These are phyloP conservation scores for Villa cingulata DNA, from an alignment of 2,888 invertebrate genomes.

Conservation along the genomic window DNA sequence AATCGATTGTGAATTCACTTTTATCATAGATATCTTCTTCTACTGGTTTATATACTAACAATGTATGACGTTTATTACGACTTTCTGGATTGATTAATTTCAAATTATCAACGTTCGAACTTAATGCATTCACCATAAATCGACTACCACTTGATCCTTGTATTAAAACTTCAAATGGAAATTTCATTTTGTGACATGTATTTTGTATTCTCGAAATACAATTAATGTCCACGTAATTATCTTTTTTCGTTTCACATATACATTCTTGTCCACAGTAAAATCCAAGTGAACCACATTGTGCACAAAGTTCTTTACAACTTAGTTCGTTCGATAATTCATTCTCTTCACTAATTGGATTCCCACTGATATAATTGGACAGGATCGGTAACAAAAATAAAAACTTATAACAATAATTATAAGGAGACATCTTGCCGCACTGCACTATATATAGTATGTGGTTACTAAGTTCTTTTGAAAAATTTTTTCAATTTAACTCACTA, in stretches of 20 bases:
- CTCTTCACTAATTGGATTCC: slow-evolving; percentile 14
- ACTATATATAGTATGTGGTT: too few relatives aligned
- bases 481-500: too few relatives aligned
- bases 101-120: slow-evolving; percentile 23
- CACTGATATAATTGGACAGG: background rate
- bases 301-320: slow-evolving; percentile 30
- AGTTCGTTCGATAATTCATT: slow-evolving; percentile 23
- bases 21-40: background rate
- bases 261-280: slow-evolving; percentile 37
- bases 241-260: slow-evolving; percentile 34
- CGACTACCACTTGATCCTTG: slow-evolving; percentile 30
- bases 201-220: slow-evolving; percentile 29
- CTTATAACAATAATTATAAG: too few relatives aligned
- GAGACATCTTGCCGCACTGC: too few relatives aligned
- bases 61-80: slow-evolving; percentile 24
- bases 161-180: slow-evolving; percentile 31
- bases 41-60: slow-evolving; percentile 28
- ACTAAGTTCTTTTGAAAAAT: too few relatives aligned
- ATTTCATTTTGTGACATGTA: slow-evolving; percentile 22
- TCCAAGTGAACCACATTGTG: slow-evolving; percentile 30
- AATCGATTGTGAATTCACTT: background rate
- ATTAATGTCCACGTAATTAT: slow-evolving; percentile 24
- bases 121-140: slow-evolving; percentile 29
- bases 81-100: slow-evolving; percentile 4
- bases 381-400: too few relatives aligned